Evolutionary conservation across 2,888 invertebrate species (phyloP).

Genomic region (Lepas anatifera): DNA sequence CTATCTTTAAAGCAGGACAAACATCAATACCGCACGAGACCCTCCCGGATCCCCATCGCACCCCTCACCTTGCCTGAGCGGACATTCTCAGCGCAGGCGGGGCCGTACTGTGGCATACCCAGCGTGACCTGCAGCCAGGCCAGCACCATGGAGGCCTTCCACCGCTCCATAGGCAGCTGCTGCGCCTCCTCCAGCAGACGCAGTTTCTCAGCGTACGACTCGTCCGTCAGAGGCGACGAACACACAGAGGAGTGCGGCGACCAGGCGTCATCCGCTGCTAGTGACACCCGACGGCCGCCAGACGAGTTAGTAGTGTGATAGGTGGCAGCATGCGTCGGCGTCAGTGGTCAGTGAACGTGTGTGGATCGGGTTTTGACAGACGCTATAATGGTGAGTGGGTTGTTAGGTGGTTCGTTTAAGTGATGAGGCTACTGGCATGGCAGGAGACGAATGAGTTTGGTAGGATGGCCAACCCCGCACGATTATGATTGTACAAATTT

Average conservation of each 20-base stretch:
- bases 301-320: neutral
- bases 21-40: no score
- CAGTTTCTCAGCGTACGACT: slow-evolving; percentile 66
- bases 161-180: slow-evolving; percentile 68
- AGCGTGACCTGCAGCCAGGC: slow-evolving; percentile 90
- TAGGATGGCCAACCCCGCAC: no score
- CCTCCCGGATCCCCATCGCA: no score
- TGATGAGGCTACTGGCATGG: no score
- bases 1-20: no score
- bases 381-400: no score
- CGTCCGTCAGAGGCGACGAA: slow-evolving; percentile 41
- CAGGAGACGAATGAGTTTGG: no score
- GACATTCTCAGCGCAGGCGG: slow-evolving; percentile 80
- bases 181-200: slow-evolving; percentile 60
- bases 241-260: slow-evolving; percentile 37
- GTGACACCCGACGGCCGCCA: neutral
- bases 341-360: no score
- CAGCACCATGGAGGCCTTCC: slow-evolving; percentile 84
- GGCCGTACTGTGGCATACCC: slow-evolving; percentile 87
- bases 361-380: no score
- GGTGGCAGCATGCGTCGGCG: neutral
- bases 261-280: slow-evolving; percentile 29
- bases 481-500: no score
- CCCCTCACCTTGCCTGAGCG: slow-evolving; percentile 87
- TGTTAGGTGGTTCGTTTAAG: no score